A percentile compares a stretch with the other conserved stretches of the same genome.
Conservation (phyloP, 2,888 invertebrate species). For the Phrixothrix hirtus region DNA sequence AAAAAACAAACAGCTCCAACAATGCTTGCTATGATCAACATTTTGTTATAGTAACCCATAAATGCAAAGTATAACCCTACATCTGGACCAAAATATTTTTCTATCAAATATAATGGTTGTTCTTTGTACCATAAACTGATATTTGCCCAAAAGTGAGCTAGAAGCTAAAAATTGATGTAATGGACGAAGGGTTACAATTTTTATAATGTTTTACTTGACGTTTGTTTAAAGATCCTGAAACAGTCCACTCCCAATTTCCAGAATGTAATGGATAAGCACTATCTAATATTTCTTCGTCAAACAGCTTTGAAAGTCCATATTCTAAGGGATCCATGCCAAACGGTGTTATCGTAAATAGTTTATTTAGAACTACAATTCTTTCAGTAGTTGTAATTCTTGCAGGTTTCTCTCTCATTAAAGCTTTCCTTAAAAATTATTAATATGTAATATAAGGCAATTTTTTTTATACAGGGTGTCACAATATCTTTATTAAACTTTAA, state of each 20-base stretch:
- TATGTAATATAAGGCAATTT: too few relatives aligned
- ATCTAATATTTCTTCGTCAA: slow-evolving; percentile 40
- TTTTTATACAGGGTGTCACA: too few relatives aligned
- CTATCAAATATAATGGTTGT: slow-evolving; percentile 64
- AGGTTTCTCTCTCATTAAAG: too few relatives aligned
- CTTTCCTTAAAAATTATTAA: too few relatives aligned
- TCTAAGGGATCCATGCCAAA: slow-evolving; percentile 42
- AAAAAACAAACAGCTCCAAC: slow-evolving; percentile 56
- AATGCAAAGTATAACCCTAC: slow-evolving; percentile 63
- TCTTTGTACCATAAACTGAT: slow-evolving; percentile 60
- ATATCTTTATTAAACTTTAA: too few relatives aligned
- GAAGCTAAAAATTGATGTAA: too few relatives aligned
- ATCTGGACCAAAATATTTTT: slow-evolving; percentile 62
- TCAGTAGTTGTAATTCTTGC: slow-evolving; percentile 45
- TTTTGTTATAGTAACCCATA: slow-evolving; percentile 60
- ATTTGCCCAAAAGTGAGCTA: slow-evolving; percentile 64
- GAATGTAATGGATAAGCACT: slow-evolving; percentile 52
- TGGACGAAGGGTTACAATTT: too few relatives aligned
- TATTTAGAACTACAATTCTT: slow-evolving; percentile 46
- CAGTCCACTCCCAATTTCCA: slow-evolving; percentile 45
- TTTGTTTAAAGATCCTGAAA: slow-evolving; percentile 46
- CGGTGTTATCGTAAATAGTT: slow-evolving; percentile 40
- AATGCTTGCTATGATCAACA: slow-evolving; percentile 57
- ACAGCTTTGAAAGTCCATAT: slow-evolving; percentile 45
- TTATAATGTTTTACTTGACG: too few relatives aligned